A percentile compares a stretch with the other conserved stretches of the same genome.
Conservation (phyloP, 2,797 vertebrate genomes). For the Coccyzus lansbergi region DNA sequence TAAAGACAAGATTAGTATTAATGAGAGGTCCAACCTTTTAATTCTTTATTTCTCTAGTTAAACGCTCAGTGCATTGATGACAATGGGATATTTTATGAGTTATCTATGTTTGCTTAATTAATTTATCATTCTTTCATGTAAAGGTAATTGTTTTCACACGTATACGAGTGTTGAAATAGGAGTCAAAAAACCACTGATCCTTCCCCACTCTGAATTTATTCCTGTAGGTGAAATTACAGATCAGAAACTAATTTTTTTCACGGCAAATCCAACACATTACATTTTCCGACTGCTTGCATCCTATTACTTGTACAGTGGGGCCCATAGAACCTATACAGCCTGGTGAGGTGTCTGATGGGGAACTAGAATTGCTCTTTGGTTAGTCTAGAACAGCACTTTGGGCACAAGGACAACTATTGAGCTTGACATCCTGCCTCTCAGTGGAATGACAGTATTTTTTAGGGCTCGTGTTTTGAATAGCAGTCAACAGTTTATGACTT, state of each 20-base stretch:
- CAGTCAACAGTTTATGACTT: not conserved
- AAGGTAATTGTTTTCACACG: constrained; percentile 45
- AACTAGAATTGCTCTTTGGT: not conserved
- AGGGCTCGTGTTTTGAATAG: not conserved
- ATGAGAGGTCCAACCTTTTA: constrained; percentile 8
- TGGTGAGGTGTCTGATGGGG: not conserved
- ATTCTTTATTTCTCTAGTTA: constrained; percentile 31
- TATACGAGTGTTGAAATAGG: not conserved
- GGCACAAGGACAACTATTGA: not conserved
- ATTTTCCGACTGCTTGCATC: not conserved
- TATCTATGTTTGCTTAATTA: not conserved
- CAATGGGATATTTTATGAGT: constrained; percentile 23
- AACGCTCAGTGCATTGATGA: constrained; percentile 4
- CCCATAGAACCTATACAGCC: not conserved
- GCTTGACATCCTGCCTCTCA: not conserved
- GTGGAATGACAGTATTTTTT: not conserved
- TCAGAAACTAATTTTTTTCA: not conserved
- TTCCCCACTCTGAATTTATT: not conserved
- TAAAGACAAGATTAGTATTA: not conserved
- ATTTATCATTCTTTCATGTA: constrained; percentile 13
- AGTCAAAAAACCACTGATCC: not conserved
- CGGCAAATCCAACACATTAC: not conserved
- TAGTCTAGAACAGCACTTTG: not conserved
- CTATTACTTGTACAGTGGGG: accelerated
- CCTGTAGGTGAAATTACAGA: not conserved